Percentiles rank a stretch among this genome's conserved stretches.
Evolutionary conservation across 1,140 invertebrate species (phyloP).

Genomic region (Plutomurus gul): DNA sequence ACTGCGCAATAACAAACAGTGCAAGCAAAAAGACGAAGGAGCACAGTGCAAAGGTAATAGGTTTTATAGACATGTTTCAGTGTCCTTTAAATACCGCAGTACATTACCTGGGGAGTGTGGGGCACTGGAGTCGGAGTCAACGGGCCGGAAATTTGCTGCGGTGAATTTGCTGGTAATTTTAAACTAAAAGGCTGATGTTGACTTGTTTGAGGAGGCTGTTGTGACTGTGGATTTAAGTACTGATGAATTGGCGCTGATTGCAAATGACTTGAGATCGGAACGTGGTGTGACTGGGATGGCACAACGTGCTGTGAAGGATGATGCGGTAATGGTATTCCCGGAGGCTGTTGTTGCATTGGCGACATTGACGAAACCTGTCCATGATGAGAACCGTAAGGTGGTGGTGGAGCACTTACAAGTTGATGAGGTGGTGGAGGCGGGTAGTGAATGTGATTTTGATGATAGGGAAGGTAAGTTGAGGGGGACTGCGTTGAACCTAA

Average conservation of each 20-base stretch:
- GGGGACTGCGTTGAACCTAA: background rate
- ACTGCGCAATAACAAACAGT: too few species aligned
- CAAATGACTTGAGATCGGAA: slow-evolving; percentile 12
- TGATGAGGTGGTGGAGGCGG: background rate
- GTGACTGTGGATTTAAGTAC: background rate
- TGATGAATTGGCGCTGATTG: background rate
- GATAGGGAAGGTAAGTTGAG: slow-evolving; percentile 30
- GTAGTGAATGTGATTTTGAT: slow-evolving; percentile 28
- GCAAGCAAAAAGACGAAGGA: too few species aligned
- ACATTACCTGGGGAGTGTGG: slow-evolving; percentile 60
- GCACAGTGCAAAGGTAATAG: too few species aligned
- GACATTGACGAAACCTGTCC: background rate
- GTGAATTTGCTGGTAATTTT: slow-evolving; percentile 44
- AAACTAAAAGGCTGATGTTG: slow-evolving; percentile 41
- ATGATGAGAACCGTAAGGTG: background rate
- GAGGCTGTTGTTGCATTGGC: background rate
- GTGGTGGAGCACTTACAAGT: background rate
- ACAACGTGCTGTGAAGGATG: slow-evolving; percentile 28
- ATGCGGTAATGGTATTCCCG: slow-evolving; percentile 2
- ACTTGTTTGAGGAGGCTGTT: background rate
- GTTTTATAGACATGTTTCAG: too few species aligned
- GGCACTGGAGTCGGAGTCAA: slow-evolving; percentile 54
- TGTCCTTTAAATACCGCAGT: too few species aligned
- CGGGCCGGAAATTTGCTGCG: slow-evolving; percentile 30
- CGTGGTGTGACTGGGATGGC: background rate